Evolutionary conservation across 2,888 invertebrate genomes (phyloP).

Genomic region (Drosophila anomalipes): DNA sequence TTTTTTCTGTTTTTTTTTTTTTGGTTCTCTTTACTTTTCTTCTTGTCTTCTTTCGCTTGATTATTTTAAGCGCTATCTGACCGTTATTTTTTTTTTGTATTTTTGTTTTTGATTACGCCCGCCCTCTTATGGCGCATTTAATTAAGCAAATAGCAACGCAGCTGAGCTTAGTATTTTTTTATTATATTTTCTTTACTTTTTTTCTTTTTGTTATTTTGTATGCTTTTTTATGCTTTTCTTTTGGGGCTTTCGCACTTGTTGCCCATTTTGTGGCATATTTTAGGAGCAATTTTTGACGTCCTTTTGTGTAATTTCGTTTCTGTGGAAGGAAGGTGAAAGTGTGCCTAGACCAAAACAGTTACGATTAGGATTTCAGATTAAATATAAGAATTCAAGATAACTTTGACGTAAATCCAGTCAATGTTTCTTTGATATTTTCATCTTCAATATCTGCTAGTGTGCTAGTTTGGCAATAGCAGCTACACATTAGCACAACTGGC

Average conservation of each 20-base stretch:
- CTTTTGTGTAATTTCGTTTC: not conserved
- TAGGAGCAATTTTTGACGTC: constrained; percentile 13
- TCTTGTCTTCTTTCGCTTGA: constrained; percentile 24
- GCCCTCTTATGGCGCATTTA: constrained; percentile 62
- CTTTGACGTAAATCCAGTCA: not conserved
- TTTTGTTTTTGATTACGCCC: not conserved
- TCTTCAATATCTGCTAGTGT: not conserved
- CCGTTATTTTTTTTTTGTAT: constrained; percentile 27
- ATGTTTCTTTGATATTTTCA: not conserved
- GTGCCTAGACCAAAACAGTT: not conserved
- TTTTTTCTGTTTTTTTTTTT: constrained; percentile 22
- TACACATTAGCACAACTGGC: constrained; percentile 31
- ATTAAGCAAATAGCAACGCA: constrained; percentile 73
- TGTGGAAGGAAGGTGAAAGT: not conserved
- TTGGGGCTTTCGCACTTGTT: constrained; percentile 55
- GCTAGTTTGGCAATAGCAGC: constrained; percentile 1
- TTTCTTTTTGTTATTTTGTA: constrained; percentile 9
- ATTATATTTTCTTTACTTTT: constrained; percentile 12
- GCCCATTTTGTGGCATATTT: constrained; percentile 56
- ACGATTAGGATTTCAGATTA: not conserved
- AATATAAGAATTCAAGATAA: not conserved
- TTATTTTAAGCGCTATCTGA: constrained; percentile 51
- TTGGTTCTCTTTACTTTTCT: constrained; percentile 26
- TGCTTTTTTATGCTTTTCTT: constrained; percentile 47
- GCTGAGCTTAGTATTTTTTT: constrained; percentile 43